Percentiles rank a stretch among this genome's conserved stretches.
Conservation (phyloP, 64 coral and sea anemone species). For the Pocillopora verrucosa region DNA sequence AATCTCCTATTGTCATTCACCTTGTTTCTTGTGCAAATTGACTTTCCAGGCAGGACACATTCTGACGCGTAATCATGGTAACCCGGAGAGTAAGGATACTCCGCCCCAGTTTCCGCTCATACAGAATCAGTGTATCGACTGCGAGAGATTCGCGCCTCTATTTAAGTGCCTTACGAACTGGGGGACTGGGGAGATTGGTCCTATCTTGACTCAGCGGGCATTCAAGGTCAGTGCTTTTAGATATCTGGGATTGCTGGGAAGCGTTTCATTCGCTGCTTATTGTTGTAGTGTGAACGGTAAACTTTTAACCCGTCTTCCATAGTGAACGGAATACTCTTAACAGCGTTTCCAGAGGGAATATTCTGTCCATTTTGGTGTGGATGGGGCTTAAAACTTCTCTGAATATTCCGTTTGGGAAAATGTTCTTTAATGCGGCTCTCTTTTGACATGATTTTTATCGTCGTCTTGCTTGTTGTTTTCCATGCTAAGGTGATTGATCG, state of each 20-base stretch:
- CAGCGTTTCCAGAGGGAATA: too few relatives aligned
- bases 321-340: too few relatives aligned
- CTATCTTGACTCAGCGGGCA: constrained; percentile 63
- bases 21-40: background rate
- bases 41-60: constrained; percentile 81
- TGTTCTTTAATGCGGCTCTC: too few relatives aligned
- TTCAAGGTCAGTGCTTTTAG: constrained; percentile 66
- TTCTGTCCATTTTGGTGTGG: too few relatives aligned
- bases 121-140: constrained; percentile 79
- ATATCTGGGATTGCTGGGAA: too few relatives aligned
- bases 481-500: constrained; percentile 75
- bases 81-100: constrained; percentile 55
- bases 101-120: constrained; percentile 51
- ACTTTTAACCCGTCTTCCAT: too few relatives aligned
- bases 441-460: too few relatives aligned
- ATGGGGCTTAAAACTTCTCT: too few relatives aligned
- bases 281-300: too few relatives aligned
- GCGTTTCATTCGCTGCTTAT: too few relatives aligned
- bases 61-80: constrained; percentile 75
- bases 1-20: background rate
- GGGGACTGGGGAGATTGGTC: constrained; percentile 77
- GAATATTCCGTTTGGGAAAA: too few relatives aligned
- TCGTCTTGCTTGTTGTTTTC: background rate
- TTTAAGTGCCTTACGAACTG: constrained; percentile 85
- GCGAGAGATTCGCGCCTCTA: constrained; percentile 78